Percentiles rank a stretch among this genome's conserved stretches.
Evolutionary conservation across 2,888 invertebrate genomes (phyloP).

Genomic region (Eristalis arbustorum): DNA sequence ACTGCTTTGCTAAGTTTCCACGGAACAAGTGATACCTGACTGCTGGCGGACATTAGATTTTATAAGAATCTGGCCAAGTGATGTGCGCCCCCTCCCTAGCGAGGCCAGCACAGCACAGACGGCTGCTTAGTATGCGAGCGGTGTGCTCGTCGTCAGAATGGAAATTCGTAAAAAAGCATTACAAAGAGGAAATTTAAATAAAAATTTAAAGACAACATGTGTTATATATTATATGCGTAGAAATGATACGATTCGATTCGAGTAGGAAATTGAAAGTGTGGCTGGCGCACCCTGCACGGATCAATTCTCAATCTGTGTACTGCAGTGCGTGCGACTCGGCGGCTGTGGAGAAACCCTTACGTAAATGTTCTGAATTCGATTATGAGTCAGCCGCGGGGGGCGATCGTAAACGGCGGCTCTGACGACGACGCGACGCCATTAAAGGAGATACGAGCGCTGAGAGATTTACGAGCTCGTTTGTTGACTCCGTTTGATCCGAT

Average conservation of each 20-base stretch:
- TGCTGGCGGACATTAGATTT: conserved; percentile 76
- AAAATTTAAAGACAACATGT: conserved; percentile 45
- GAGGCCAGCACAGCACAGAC: conserved; percentile 19
- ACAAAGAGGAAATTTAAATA: conserved; percentile 61
- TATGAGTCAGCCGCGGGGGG: neutral
- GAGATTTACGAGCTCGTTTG: neutral
- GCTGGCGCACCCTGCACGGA: conserved; percentile 25
- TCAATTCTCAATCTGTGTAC: neutral
- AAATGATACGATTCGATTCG: conserved; percentile 21
- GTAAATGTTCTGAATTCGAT: neutral
- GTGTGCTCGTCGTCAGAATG: conserved; percentile 64
- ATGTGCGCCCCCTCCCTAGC: conserved; percentile 49
- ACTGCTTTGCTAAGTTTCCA: conserved; percentile 79
- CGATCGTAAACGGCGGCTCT: neutral
- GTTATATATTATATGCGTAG: conserved; percentile 50
- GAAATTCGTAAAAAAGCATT: conserved; percentile 50
- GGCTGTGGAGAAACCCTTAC: neutral
- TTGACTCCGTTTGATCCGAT: neutral
- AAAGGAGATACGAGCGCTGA: neutral
- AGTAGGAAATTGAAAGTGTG: conserved; percentile 28
- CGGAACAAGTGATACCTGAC: conserved; percentile 79
- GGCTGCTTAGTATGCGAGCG: conserved; percentile 70
- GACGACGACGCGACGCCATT: neutral
- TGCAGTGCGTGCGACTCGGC: neutral
- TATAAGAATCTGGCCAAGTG: conserved; percentile 75